These are phyloP conservation scores for Lepeophtheirus nordmannii DNA, from an alignment of 2,888 invertebrate species.

Conservation along the genomic window DNA sequence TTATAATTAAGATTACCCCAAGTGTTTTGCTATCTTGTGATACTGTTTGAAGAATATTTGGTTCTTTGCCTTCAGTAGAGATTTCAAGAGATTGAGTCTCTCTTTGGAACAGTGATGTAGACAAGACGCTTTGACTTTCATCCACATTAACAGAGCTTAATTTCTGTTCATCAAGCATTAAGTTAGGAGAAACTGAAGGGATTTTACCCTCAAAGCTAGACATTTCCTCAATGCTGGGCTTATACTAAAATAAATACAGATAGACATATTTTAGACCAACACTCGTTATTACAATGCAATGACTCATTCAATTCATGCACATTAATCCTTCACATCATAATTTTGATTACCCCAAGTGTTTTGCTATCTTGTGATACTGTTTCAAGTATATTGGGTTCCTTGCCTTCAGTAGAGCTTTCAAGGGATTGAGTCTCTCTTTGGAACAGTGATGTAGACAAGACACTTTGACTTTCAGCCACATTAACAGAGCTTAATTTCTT, in stretches of 20 bases:
- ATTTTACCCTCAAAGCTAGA: neutral
- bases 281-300: neutral
- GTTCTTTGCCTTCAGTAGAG: neutral
- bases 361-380: neutral
- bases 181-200: neutral
- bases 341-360: slow-evolving; percentile 5
- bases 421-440: neutral
- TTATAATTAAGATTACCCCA: neutral
- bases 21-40: neutral
- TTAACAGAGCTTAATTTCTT: neutral
- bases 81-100: neutral
- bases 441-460: neutral
- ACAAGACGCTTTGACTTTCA: neutral
- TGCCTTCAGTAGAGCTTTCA: neutral
- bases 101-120: neutral
- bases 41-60: neutral
- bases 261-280: neutral
- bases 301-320: neutral
- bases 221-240: neutral
- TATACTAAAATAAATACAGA: neutral
- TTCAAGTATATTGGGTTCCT: neutral
- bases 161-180: neutral
- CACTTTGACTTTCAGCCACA: neutral
- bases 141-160: neutral
- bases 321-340: neutral